Conservation (phyloP, 2,797 vertebrate species). For the Channa striata region DNA sequence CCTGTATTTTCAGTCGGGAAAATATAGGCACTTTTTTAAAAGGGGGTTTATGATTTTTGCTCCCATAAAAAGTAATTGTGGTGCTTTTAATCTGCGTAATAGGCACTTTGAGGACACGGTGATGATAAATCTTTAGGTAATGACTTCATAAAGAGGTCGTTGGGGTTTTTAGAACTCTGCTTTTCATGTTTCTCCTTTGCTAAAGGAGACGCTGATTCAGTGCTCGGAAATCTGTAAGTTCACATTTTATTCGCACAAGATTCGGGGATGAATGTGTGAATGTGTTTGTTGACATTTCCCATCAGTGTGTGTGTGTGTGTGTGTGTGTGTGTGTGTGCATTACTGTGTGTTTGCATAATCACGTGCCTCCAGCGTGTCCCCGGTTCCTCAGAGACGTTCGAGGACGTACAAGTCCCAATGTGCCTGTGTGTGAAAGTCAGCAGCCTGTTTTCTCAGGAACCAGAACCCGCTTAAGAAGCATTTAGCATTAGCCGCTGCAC, state of each 20-base stretch:
- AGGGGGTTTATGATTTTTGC: neutral
- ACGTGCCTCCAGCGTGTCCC: neutral
- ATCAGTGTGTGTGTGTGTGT: neutral
- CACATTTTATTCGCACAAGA: no score
- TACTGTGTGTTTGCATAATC: constrained; percentile 22
- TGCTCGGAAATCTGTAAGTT: no score
- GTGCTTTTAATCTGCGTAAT: neutral
- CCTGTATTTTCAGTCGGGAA: constrained; percentile 32
- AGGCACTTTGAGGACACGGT: neutral
- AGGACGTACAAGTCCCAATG: constrained; percentile 23
- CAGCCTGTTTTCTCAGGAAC: constrained; percentile 59
- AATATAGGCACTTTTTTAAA: constrained; percentile 1
- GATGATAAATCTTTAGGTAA: neutral
- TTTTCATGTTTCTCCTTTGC: neutral
- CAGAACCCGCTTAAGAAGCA: neutral
- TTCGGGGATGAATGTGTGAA: neutral
- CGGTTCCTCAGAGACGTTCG: neutral
- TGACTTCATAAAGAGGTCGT: neutral
- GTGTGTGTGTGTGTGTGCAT: constrained; percentile 14
- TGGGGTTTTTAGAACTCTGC: neutral
- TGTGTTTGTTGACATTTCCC: constrained; percentile 7
- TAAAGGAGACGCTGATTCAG: no score
- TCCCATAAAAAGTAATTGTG: constrained; percentile 6
- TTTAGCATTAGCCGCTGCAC: neutral
- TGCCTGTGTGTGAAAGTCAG: constrained; percentile 59